phyloP scores from a whole-genome alignment of 1,140 invertebrate genomes.

The Ylistrum balloti region DNA sequence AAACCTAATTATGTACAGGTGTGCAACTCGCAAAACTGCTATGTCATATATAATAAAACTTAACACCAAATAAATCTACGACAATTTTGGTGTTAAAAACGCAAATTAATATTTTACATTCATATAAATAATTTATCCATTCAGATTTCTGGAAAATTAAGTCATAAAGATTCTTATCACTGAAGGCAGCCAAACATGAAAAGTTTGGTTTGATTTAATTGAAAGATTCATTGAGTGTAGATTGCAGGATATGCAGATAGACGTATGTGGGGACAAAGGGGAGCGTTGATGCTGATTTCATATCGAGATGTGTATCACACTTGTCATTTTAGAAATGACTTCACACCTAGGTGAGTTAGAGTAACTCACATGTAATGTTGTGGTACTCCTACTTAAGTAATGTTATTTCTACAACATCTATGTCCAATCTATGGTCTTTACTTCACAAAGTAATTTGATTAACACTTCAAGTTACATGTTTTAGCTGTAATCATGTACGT shows the following conservation, averaged over 20 bases:
- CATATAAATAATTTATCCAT: slow-evolving; percentile 36
- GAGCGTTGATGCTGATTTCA: not conserved
- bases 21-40: not conserved
- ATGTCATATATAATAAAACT: slow-evolving; percentile 24
- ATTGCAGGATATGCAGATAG: slow-evolving; percentile 38
- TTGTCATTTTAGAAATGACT: not conserved
- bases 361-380: not conserved
- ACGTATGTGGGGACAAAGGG: not conserved
- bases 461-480: no score
- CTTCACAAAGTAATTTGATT: no score
- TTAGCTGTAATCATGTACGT: no score
- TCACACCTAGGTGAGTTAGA: not conserved
- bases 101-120: slow-evolving; percentile 40
- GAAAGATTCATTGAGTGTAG: slow-evolving; percentile 28
- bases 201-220: slow-evolving; percentile 34
- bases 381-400: no score
- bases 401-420: no score
- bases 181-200: not conserved
- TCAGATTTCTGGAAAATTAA: slow-evolving; percentile 9
- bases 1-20: slow-evolving; percentile 17
- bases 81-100: not conserved
- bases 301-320: not conserved
- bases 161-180: not conserved
- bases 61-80: slow-evolving; percentile 23
- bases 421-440: no score